Evolutionary conservation across 2,888 invertebrate species (phyloP).

Genomic region (Drosophila silvestris): DNA sequence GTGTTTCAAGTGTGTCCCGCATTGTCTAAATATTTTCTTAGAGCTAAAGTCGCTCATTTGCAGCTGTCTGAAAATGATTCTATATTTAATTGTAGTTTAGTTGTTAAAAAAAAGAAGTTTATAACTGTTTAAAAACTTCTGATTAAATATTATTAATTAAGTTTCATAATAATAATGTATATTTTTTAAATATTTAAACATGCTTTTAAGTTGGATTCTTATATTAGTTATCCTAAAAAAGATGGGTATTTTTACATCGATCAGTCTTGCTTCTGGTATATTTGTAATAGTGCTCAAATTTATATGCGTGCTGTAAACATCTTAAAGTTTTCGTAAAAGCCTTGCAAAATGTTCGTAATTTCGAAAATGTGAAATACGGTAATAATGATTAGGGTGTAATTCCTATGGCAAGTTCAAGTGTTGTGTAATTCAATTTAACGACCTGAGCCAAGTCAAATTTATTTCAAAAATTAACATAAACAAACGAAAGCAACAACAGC

Average conservation of each 20-base stretch:
- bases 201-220: neutral
- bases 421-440: slow-evolving; percentile 26
- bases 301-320: slow-evolving; percentile 50
- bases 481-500: slow-evolving; percentile 4
- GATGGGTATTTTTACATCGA: slow-evolving; percentile 6
- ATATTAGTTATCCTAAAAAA: neutral
- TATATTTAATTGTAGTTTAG: neutral
- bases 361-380: slow-evolving; percentile 5
- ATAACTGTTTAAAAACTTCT: neutral
- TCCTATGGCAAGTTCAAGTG: slow-evolving; percentile 8
- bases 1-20: slow-evolving; percentile 10
- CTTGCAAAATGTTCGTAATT: slow-evolving; percentile 40
- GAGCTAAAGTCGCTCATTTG: neutral
- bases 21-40: neutral
- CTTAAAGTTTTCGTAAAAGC: slow-evolving; percentile 46
- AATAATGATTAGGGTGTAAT: slow-evolving; percentile 16
- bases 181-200: neutral
- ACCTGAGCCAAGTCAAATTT: slow-evolving; percentile 15
- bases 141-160: neutral
- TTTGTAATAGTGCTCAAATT: slow-evolving; percentile 57
- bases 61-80: neutral
- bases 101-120: neutral
- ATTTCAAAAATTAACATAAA: slow-evolving; percentile 23
- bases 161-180: neutral
- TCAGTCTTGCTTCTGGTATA: slow-evolving; percentile 16